A percentile compares a stretch with the other conserved stretches of the same genome.
These are phyloP conservation scores for Poecilia velifera DNA, from an alignment of 2,797 vertebrate genomes.

Conservation along the genomic window DNA sequence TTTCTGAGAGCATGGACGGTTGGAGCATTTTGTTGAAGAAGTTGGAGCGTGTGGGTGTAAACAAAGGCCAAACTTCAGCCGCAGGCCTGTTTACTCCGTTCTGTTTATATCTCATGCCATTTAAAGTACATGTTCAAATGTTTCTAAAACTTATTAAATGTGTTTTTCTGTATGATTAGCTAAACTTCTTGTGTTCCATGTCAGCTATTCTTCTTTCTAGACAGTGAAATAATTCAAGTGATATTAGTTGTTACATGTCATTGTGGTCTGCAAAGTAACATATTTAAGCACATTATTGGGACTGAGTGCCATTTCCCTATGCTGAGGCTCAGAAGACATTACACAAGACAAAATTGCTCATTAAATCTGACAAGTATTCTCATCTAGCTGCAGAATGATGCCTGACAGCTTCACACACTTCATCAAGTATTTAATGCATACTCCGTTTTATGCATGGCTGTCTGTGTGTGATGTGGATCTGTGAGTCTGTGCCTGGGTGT, in stretches of 20 bases:
- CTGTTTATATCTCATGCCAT: neutral
- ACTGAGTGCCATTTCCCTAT: slow-evolving; percentile 36
- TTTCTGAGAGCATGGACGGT: neutral
- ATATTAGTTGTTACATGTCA: slow-evolving; percentile 7
- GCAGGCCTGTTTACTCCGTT: neutral
- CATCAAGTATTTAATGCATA: slow-evolving; percentile 77
- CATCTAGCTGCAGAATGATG: slow-evolving; percentile 52
- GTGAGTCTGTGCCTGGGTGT: slow-evolving; percentile 28
- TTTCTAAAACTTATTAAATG: neutral
- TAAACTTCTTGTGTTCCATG: neutral
- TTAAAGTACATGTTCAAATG: neutral
- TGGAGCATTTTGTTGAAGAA: neutral
- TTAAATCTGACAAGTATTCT: slow-evolving; percentile 65
- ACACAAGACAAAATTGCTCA: slow-evolving; percentile 70
- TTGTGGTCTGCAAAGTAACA: neutral
- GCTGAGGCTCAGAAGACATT: slow-evolving; percentile 54
- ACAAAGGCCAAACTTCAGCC: neutral
- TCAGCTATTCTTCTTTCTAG: slow-evolving; percentile 16
- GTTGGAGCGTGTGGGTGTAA: neutral
- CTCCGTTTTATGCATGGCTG: slow-evolving; percentile 71
- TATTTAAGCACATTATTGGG: slow-evolving; percentile 46
- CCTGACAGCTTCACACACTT: slow-evolving; percentile 70
- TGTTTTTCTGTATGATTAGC: neutral
- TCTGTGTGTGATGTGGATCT: slow-evolving; percentile 50
- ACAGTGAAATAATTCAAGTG: slow-evolving; percentile 15